Evolutionary conservation across 2,797 vertebrate genomes (phyloP), one percentile per base, ranked within the genome.

Genomic region (Xerus rutilus): DNA sequence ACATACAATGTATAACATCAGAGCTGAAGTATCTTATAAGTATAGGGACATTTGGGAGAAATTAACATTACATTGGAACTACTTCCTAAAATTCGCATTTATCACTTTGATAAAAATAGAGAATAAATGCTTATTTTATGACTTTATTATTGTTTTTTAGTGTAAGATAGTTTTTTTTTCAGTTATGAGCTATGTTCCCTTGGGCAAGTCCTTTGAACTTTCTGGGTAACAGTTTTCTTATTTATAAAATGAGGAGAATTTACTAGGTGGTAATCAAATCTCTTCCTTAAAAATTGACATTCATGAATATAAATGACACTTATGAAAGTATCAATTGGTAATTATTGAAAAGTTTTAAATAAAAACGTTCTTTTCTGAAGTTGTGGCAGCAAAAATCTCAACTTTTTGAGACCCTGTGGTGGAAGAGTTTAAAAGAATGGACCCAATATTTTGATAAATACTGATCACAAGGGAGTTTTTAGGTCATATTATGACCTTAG

Each of bases 21-120:
- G 13, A 69, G 39, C n/a, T 81, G 59, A 92, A 85, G 52, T 89
- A 47, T 90, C 89, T 94, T 73, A 35, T 89, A 93, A 94, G 87
- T 81, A 54, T 21, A 94, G 90, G 69, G 67, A 86, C 90, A 81
- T 91, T 94, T 88, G 52, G 47, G 79, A 94, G 74, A 96, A 97
- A 97, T 96, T 97, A 97, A 73, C 76, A 87, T 96, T 54, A 32
- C 35, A 35, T 17, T 77, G 91, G 32, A 93, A 85, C 69, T 62
- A 82, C 18, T 72, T 90, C 47, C 72, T 93, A 93, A 95, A 95
- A 93, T 74, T 64, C 89, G 54, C 45, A 21, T 78, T 91, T 73
- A n/a, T 67, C n/a, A 72, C 92, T 90, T 95, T 93, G 30, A 88
- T 93, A 67, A 76, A 97, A 83, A 87, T 54, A 93, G 43, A 70